Percentiles rank a stretch among this genome's conserved stretches.
phyloP scores from a whole-genome alignment of 2,113 vertebrate genomes.

The Eulemur rufifrons region DNA sequence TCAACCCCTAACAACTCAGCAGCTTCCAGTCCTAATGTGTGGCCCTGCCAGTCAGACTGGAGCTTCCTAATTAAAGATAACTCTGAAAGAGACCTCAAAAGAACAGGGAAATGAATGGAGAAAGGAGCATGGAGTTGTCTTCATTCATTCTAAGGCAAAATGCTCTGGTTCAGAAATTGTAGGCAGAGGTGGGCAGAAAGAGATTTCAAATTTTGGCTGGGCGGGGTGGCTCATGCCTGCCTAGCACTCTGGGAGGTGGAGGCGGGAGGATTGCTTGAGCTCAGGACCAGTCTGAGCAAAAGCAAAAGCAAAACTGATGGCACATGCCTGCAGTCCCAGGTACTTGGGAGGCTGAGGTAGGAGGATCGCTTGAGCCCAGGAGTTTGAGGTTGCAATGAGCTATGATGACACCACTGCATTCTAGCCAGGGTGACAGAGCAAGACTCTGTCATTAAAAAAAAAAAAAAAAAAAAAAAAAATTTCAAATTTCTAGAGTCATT shows the following conservation, averaged over 20 bases:
- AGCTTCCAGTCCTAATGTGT: background rate
- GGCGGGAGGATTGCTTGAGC: too few relatives aligned
- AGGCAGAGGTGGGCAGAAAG: background rate
- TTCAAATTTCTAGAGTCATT: constrained; percentile 13
- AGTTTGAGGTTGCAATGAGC: too few relatives aligned
- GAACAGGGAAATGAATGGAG: background rate
- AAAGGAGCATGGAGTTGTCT: background rate
- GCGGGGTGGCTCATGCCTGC: too few relatives aligned
- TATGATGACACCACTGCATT: too few relatives aligned
- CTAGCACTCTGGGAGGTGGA: too few relatives aligned
- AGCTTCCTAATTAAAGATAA: constrained; percentile 39
- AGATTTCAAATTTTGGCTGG: background rate
- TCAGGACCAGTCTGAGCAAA: too few relatives aligned
- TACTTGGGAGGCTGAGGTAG: too few relatives aligned
- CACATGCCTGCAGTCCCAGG: too few relatives aligned
- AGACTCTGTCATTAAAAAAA: too few relatives aligned
- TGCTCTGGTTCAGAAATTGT: background rate
- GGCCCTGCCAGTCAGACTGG: background rate
- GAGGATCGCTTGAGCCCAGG: too few relatives aligned
- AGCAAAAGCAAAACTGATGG: too few relatives aligned
- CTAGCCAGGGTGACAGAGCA: too few relatives aligned
- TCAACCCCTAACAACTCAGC: constrained; percentile 39
- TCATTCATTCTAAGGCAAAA: constrained; percentile 23
- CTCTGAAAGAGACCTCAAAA: constrained; percentile 14
- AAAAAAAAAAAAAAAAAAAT: background rate